Base-by-base conservation (phyloP, 1,140 invertebrate species). In the Scaptomyza hsui region DNA sequence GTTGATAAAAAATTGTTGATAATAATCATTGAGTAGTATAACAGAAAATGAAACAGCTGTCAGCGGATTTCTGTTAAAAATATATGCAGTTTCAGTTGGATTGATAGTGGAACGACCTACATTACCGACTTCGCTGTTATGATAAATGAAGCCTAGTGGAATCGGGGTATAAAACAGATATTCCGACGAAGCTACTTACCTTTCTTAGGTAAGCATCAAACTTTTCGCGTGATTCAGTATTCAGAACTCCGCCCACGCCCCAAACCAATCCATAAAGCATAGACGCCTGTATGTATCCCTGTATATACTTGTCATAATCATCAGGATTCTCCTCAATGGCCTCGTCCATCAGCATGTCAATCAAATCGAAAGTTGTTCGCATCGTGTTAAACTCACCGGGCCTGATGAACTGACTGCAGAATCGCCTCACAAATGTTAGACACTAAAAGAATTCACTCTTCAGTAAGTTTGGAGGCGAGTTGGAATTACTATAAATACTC, bases 171-270 rank as follows among this genome's bases (percentile, higher is more conserved):
- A 4, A 0, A 4, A 56, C 26, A 13, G 12, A 24, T 13, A 24
- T 10, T 29, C 26, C 6, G 9, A 29, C 0, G 1, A 7, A 12
- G 29, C 4, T 32, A 73, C 60, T 51, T 62, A 91, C 91, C 10
- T 70, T 68, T 71, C 92, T 89, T 16, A 95, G 89, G 77, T 94
- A 95, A 4, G 93, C 93, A 92, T 98, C 96, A 91, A 96, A 98
- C 79, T 94, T 94, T 39, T 93, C 90, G 21, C 95, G 92, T 0
- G 96, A 96, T n/a, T 94, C 92, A 2, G 92, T 92, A 90, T 97
- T 94, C 41, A 96, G 92, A 41, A 96, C 95, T 4, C 95, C 96
- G 1, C 95, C 97, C 24, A 97, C 88, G 6, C 97, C 96, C 97
- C 97, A 98, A 3, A 95, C 93, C 18, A 96, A 78, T 0, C 95